A percentile compares a stretch with the other conserved stretches of the same genome.
phyloP scores from a whole-genome alignment of 2,797 vertebrate species.

The Clamator glandarius region DNA sequence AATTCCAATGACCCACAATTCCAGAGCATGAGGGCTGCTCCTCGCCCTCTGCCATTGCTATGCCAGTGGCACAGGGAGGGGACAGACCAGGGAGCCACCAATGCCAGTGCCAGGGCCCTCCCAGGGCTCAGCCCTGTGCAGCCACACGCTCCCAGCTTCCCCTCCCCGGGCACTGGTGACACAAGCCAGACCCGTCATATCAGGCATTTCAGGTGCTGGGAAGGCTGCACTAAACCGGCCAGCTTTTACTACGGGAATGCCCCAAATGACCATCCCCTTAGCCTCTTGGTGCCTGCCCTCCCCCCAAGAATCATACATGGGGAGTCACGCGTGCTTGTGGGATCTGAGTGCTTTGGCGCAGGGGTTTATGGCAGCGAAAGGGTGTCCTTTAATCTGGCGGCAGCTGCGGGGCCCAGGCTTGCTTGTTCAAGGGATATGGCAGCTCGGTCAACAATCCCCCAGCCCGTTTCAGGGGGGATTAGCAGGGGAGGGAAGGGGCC shows the following conservation, averaged over 20 bases:
- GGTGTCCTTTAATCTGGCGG: slow-evolving; percentile 39
- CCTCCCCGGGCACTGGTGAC: background rate
- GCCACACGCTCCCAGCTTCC: background rate
- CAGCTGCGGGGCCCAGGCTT: slow-evolving; percentile 58
- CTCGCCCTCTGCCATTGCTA: background rate
- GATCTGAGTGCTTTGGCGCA: background rate
- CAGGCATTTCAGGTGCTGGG: background rate
- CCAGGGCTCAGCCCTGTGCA: background rate
- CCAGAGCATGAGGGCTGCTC: slow-evolving; percentile 8
- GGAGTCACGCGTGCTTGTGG: accelerated
- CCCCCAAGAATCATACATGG: accelerated
- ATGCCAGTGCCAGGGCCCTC: background rate
- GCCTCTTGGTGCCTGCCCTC: background rate
- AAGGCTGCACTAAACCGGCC: background rate
- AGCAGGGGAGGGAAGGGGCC: slow-evolving; percentile 51
- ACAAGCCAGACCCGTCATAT: background rate
- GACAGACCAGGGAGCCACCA: accelerated
- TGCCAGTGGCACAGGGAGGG: background rate
- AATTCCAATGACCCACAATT: slow-evolving; percentile 60
- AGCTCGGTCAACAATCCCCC: slow-evolving; percentile 63
- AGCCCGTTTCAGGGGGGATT: slow-evolving; percentile 52
- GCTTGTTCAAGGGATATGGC: slow-evolving; percentile 73
- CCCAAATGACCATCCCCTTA: background rate
- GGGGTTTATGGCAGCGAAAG: slow-evolving; percentile 18
- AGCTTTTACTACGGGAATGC: background rate